Conservation (phyloP, 2,888 invertebrate genomes). For the Ephialtes manifestator region DNA sequence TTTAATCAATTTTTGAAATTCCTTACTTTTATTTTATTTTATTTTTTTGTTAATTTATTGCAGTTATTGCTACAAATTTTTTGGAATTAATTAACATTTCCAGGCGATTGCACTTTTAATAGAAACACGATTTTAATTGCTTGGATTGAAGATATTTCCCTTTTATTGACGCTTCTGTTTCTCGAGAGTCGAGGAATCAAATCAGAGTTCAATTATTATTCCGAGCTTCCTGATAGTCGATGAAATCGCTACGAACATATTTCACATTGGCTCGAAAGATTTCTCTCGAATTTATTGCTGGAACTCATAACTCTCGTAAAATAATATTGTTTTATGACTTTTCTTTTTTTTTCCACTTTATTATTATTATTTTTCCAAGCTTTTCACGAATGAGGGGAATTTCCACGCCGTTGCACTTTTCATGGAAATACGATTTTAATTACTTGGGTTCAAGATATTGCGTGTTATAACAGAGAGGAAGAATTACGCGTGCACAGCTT, state of each 20-base stretch:
- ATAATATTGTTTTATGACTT: neutral
- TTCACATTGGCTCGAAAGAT: neutral
- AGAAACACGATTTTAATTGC: no score
- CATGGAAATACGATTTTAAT: conserved; percentile 35
- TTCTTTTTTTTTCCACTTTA: neutral
- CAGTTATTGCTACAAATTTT: neutral
- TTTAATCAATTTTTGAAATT: neutral
- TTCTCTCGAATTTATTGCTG: conserved; percentile 4
- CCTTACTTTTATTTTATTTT: neutral
- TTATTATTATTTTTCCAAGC: neutral
- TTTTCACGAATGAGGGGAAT: neutral
- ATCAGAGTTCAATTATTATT: conserved; percentile 44
- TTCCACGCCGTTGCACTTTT: conserved; percentile 22
- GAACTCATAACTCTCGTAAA: neutral
- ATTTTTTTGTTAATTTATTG: neutral
- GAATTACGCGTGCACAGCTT: conserved; percentile 14
- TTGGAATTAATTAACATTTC: neutral
- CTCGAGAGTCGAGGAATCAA: conserved; percentile 21
- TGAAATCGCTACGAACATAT: conserved; percentile 29
- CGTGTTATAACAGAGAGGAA: conserved; percentile 28
- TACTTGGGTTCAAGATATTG: conserved; percentile 51
- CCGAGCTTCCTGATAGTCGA: conserved; percentile 19
- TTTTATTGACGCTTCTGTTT: conserved; percentile 2
- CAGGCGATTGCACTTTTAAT: no score
- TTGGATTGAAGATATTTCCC: no score